phyloP scores from a whole-genome alignment of 2,888 invertebrate genomes.

The Rotaria magnacalcarata region DNA sequence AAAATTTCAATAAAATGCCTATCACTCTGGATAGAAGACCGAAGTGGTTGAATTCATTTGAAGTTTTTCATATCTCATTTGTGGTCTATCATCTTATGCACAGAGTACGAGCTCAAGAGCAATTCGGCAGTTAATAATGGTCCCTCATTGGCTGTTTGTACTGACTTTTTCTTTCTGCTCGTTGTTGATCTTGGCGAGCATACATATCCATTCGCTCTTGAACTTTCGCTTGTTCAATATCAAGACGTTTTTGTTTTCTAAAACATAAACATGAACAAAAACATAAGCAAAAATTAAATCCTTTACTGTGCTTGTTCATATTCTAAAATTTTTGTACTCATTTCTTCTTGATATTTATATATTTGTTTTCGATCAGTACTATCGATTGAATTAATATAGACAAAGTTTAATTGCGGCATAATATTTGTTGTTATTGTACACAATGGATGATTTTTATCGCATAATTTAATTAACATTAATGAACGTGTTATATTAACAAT shows the following conservation, averaged over 20 bases:
- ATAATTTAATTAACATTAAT: not conserved
- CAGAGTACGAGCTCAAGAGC: too few relatives aligned
- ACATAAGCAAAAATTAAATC: not conserved
- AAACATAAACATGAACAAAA: not conserved
- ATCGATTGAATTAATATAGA: not conserved
- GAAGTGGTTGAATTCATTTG: too few relatives aligned
- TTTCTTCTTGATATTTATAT: slow-evolving; percentile 12
- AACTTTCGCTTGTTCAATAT: not conserved
- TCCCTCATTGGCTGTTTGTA: not conserved
- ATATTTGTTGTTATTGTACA: not conserved
- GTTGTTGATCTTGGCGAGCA: not conserved
- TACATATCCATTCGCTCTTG: slow-evolving; percentile 9
- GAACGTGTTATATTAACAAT: not conserved
- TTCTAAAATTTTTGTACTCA: not conserved
- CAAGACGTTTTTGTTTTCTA: slow-evolving; percentile 2
- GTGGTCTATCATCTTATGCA: too few relatives aligned
- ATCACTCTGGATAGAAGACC: too few relatives aligned
- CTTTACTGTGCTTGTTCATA: slow-evolving; percentile 1
- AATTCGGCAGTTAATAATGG: too few relatives aligned
- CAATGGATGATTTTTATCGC: slow-evolving; percentile 17
- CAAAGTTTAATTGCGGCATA: not conserved
- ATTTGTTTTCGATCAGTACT: not conserved
- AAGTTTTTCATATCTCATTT: too few relatives aligned
- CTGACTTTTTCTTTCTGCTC: not conserved
- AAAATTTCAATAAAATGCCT: too few relatives aligned